These are phyloP conservation scores for Semotilus atromaculatus DNA, from an alignment of 2,797 vertebrate genomes.

Conservation along the genomic window DNA sequence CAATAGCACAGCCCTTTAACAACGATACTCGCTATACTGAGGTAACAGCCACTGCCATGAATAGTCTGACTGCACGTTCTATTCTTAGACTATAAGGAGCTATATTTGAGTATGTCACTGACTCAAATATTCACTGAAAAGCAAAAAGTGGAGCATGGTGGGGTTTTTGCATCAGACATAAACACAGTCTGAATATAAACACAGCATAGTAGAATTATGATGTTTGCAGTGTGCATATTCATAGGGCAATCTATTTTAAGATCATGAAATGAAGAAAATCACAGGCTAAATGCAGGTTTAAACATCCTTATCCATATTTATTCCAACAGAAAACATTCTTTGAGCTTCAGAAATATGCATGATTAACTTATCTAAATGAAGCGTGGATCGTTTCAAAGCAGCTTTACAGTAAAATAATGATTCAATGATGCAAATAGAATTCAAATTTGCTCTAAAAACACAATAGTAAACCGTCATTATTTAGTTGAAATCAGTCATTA, in stretches of 20 bases:
- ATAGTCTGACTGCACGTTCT: constrained; percentile 45
- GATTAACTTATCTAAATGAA: not conserved
- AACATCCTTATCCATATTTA: not conserved
- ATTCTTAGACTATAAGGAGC: constrained; percentile 51
- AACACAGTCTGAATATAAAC: constrained; percentile 7
- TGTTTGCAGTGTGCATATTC: constrained; percentile 3
- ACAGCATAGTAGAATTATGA: not conserved
- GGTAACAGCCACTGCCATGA: constrained; percentile 52
- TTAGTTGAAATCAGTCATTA: too few relatives aligned
- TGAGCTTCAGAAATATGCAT: not conserved
- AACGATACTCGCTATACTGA: constrained; percentile 40
- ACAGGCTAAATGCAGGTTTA: not conserved
- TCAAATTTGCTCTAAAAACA: not conserved
- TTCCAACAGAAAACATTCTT: not conserved
- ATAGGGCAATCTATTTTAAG: not conserved
- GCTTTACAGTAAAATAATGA: not conserved
- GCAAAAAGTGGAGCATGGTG: constrained; percentile 11
- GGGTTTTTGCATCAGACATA: constrained; percentile 2
- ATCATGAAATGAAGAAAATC: not conserved
- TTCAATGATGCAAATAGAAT: not conserved
- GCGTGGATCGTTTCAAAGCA: not conserved
- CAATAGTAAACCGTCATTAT: too few relatives aligned
- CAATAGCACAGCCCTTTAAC: constrained; percentile 39
- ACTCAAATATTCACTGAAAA: constrained; percentile 39
- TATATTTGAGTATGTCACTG: constrained; percentile 50